Percentiles rank a stretch among this genome's conserved stretches.
phyloP scores from a whole-genome alignment of 2,113 vertebrate genomes.

The Varanus salvator region DNA sequence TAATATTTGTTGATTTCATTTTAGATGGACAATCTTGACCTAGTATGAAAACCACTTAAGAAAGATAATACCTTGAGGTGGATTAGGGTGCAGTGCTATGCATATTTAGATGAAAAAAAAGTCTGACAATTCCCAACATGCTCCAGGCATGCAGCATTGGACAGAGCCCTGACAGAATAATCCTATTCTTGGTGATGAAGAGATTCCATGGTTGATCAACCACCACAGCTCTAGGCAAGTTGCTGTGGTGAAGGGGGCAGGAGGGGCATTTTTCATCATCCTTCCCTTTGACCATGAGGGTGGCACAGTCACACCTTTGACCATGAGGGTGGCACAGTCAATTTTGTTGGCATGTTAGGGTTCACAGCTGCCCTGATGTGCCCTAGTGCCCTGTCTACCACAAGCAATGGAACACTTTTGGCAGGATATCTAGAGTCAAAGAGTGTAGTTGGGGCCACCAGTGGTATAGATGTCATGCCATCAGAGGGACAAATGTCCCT shows the following conservation, averaged over 20 bases:
- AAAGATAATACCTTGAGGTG: too few species aligned
- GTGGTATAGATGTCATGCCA: neutral
- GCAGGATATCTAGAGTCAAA: neutral
- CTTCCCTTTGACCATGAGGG: neutral
- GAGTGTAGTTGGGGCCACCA: neutral
- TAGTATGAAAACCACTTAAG: neutral
- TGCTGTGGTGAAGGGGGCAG: neutral
- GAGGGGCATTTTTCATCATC: neutral
- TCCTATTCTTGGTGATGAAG: neutral
- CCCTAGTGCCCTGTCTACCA: too few species aligned
- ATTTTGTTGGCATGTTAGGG: too few species aligned
- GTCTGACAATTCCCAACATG: too few species aligned
- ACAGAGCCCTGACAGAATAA: neutral
- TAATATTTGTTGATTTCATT: constrained; percentile 38
- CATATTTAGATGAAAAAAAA: too few species aligned
- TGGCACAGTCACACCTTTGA: neutral
- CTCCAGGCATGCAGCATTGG: too few species aligned
- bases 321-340: too few species aligned
- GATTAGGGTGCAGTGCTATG: neutral
- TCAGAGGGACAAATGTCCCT: neutral
- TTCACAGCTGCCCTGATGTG: too few species aligned
- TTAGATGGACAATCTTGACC: constrained; percentile 2
- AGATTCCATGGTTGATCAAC: neutral
- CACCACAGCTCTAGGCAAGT: neutral
- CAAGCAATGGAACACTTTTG: neutral